Evolutionary conservation across 1,140 invertebrate species (phyloP), one percentile per base, ranked within the genome.

Genomic region (Drosophila asahinai): DNA sequence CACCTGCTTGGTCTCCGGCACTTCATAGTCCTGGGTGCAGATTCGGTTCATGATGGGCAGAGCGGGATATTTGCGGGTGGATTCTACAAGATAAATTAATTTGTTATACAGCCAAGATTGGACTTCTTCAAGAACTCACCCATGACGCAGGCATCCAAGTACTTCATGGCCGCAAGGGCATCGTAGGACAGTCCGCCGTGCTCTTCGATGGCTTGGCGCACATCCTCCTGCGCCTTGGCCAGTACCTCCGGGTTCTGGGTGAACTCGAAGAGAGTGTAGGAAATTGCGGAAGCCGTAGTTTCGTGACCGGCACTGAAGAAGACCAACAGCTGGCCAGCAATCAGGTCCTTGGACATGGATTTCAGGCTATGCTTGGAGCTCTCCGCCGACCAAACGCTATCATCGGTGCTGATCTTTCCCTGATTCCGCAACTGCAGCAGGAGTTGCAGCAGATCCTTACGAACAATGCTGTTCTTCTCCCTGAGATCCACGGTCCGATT

Each of bases 231-330:
- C 7, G 77, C 75, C 25, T 77, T 83, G 48, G 68, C 83, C 54
- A 92, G 36, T 3, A 77, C 45, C 14, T 83, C 75, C 1, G 91
- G 81, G 54, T 89, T 76, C 68, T 91, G 91, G 3, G 95, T 94
- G 33, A 96, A 89, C 73, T 94, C 94, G 75, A 95, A 95, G 0
- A 95, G 65, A 1, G 94, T 93, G 74, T 94, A 95, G 40, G 94
- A 93, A 7, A 95, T 92, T 0, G 95, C 93, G 3, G 94, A 94
- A 0, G 95, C 94, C 0, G 96, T 95, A 0, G 96, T 96, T 73
- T 97, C 96, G 80, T 95, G 96, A 15, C 96, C 96, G n/a, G 95
- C 96, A 6, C 95, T 71, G 80, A 95, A 95, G 80, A 96, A 96
- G 0, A 96, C 91, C 42, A 95, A 95, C 4, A 94, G 91, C 86